Evolutionary conservation across 2,113 vertebrate genomes (phyloP).

Genomic region (Aptenodytes patagonicus): DNA sequence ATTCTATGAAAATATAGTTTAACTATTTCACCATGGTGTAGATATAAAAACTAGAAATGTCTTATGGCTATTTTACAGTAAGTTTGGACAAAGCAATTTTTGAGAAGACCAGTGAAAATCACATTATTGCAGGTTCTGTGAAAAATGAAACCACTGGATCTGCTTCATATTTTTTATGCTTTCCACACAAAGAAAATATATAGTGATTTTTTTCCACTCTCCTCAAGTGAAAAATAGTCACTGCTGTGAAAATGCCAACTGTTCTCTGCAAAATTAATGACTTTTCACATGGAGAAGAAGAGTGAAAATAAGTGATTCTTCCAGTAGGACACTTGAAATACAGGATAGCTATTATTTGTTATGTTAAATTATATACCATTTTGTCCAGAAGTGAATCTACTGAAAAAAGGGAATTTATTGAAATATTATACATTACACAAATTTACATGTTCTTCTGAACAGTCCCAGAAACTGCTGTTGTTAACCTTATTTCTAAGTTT

Average conservation of each 20-base stretch:
- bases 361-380: not conserved
- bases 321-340: not conserved
- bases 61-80: not conserved
- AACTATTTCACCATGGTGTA: not conserved
- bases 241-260: slow-evolving; percentile 44
- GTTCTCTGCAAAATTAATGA: slow-evolving; percentile 32
- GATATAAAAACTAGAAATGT: not conserved
- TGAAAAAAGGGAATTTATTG: not conserved
- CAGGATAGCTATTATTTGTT: not conserved
- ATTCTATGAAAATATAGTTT: not conserved
- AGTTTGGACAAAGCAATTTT: not conserved
- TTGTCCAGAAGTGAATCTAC: not conserved
- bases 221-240: slow-evolving; percentile 40
- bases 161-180: slow-evolving; percentile 7
- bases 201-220: not conserved
- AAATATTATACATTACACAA: not conserved
- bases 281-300: slow-evolving; percentile 13
- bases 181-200: slow-evolving; percentile 31
- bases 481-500: not conserved
- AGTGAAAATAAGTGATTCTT: slow-evolving; percentile 44
- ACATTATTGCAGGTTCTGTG: not conserved
- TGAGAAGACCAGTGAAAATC: slow-evolving; percentile 29
- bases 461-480: not conserved
- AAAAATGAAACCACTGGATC: slow-evolving; percentile 29
- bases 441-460: not conserved